These are phyloP conservation scores for Clitarchus hookeri DNA, from an alignment of 2,888 invertebrate species.

Conservation along the genomic window DNA sequence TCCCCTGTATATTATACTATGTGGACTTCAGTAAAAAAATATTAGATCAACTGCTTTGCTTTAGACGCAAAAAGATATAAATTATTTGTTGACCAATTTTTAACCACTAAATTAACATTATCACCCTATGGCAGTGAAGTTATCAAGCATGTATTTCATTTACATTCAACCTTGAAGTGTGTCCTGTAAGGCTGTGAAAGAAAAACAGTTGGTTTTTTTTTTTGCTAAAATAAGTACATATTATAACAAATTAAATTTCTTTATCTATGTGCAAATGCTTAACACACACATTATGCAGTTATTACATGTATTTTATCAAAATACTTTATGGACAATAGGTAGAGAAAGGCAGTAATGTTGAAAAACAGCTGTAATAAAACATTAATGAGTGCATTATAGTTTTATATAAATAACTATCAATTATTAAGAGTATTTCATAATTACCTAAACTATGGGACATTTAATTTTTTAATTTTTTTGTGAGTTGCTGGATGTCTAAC, in stretches of 20 bases:
- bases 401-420: background rate
- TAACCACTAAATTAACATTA: background rate
- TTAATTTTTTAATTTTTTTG: background rate
- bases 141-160: background rate
- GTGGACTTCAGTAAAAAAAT: background rate
- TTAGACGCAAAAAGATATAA: background rate
- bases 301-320: background rate
- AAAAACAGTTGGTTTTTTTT: background rate
- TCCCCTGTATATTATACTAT: too few species aligned
- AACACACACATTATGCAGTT: too few species aligned
- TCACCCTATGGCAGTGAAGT: background rate
- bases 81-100: background rate
- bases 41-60: background rate
- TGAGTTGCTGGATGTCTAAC: too few species aligned
- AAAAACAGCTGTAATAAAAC: background rate
- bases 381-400: background rate
- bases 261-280: background rate
- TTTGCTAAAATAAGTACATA: slow-evolving; percentile 4
- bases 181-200: background rate
- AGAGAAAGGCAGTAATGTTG: too few species aligned
- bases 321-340: background rate
- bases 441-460: background rate
- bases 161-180: slow-evolving; percentile 1
- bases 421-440: background rate
- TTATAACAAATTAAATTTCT: background rate